phyloP scores from a whole-genome alignment of 2,888 invertebrate species.

The Hermaeophaga mercurialis region DNA sequence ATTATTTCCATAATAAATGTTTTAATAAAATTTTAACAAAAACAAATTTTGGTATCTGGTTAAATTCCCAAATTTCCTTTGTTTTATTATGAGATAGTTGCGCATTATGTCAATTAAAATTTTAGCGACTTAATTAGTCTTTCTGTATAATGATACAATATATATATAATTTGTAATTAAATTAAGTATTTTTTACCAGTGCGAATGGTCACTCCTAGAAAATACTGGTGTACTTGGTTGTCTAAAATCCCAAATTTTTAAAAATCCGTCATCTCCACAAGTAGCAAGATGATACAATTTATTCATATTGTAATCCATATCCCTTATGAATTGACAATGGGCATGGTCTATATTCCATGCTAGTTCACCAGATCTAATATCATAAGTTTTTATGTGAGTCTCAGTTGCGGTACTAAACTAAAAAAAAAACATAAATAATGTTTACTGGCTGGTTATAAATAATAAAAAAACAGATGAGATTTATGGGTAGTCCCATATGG shows the following conservation, averaged over 20 bases:
- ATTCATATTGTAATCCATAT: slow-evolving; percentile 97
- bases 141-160: too few relatives aligned
- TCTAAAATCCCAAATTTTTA: slow-evolving; percentile 96
- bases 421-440: too few relatives aligned
- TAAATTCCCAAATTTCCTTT: too few relatives aligned
- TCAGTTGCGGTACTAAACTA: slow-evolving; percentile 87
- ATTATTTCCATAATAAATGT: too few relatives aligned
- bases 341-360: slow-evolving; percentile 83
- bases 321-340: slow-evolving; percentile 86
- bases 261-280: slow-evolving; percentile 93
- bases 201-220: slow-evolving; percentile 82
- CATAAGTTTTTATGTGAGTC: slow-evolving; percentile 84
- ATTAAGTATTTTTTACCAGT: slow-evolving; percentile 66
- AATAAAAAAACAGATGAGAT: too few relatives aligned
- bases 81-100: neutral
- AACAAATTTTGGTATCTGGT: too few relatives aligned
- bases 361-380: slow-evolving; percentile 76
- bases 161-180: neutral
- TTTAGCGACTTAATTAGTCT: neutral
- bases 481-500: too few relatives aligned
- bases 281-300: slow-evolving; percentile 92
- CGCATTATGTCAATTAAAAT: neutral
- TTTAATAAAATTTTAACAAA: too few relatives aligned
- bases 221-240: slow-evolving; percentile 79
- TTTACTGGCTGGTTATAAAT: too few relatives aligned